phyloP scores from a whole-genome alignment of 2,113 vertebrate genomes.

The Rhea pennata region DNA sequence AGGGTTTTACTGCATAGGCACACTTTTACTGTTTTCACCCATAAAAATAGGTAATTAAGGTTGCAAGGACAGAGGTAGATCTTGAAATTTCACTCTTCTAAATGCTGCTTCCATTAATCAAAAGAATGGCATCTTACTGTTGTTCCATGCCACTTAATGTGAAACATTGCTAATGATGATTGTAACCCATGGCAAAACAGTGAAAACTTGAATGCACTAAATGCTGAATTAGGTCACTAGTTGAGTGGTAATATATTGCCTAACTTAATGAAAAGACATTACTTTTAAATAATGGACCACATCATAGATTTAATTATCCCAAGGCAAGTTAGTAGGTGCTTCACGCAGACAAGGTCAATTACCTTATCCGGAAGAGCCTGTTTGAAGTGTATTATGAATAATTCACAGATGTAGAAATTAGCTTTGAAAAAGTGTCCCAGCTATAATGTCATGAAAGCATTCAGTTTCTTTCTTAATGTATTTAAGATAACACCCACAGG shows the following conservation, averaged over 20 bases:
- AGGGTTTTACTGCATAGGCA: background rate
- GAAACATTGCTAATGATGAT: background rate
- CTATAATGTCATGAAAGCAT: slow-evolving; percentile 71
- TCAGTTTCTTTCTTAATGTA: slow-evolving; percentile 71
- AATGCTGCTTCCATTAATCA: background rate
- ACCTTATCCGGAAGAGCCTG: slow-evolving; percentile 68
- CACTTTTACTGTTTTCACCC: background rate
- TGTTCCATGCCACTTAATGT: background rate
- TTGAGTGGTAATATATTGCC: slow-evolving; percentile 71
- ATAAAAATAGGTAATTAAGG: background rate
- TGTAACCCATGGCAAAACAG: slow-evolving; percentile 40
- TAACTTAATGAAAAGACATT: slow-evolving; percentile 76
- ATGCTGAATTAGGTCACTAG: slow-evolving; percentile 54
- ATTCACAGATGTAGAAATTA: slow-evolving; percentile 75
- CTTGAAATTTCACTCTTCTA: background rate
- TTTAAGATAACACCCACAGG: slow-evolving; percentile 72
- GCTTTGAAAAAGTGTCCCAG: slow-evolving; percentile 67
- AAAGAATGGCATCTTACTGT: background rate
- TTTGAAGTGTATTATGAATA: slow-evolving; percentile 78
- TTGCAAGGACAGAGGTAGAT: background rate
- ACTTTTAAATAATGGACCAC: slow-evolving; percentile 74
- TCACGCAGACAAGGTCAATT: slow-evolving; percentile 78
- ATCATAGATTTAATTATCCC: slow-evolving; percentile 76
- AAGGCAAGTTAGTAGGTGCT: slow-evolving; percentile 64
- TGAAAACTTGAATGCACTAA: slow-evolving; percentile 25